phyloP scores from a whole-genome alignment of 2,113 vertebrate species.

The Orcinus orca region DNA sequence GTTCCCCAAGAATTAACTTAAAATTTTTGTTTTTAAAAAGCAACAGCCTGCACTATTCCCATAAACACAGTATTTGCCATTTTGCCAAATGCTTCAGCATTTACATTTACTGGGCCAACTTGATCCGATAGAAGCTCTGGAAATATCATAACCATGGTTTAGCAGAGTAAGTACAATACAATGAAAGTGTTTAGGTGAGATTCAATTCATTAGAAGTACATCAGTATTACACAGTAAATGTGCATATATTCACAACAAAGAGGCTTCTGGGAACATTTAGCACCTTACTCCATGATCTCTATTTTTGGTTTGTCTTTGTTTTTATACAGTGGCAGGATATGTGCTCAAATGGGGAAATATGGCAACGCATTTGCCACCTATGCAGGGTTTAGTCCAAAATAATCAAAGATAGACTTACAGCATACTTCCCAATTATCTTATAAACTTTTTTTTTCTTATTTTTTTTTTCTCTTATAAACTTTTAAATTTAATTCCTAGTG shows the following conservation, averaged over 20 bases:
- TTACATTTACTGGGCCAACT: constrained; percentile 58
- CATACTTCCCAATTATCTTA: neutral
- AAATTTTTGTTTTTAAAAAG: neutral
- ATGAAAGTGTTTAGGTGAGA: constrained; percentile 28
- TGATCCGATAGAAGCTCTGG: constrained; percentile 46
- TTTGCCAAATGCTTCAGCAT: constrained; percentile 47
- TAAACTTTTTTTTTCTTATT: too few relatives aligned
- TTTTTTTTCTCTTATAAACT: neutral
- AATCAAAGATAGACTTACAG: neutral
- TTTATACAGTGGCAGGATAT: neutral
- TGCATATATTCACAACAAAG: neutral
- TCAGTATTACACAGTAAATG: constrained; percentile 2
- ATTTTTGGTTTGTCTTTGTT: neutral
- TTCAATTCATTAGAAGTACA: neutral
- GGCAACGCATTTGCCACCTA: neutral
- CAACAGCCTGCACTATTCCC: neutral
- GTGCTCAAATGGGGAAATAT: neutral
- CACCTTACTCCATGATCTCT: neutral
- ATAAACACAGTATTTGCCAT: constrained; percentile 46
- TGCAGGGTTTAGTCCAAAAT: neutral
- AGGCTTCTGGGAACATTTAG: constrained; percentile 57
- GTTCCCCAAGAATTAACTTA: neutral
- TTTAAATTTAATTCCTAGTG: neutral
- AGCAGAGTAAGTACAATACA: constrained; percentile 61
- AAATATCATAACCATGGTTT: constrained; percentile 46